Evolutionary conservation across 2,797 vertebrate species (phyloP), one percentile per base, ranked within the genome.

Genomic region (Cetoscarus ocellatus): DNA sequence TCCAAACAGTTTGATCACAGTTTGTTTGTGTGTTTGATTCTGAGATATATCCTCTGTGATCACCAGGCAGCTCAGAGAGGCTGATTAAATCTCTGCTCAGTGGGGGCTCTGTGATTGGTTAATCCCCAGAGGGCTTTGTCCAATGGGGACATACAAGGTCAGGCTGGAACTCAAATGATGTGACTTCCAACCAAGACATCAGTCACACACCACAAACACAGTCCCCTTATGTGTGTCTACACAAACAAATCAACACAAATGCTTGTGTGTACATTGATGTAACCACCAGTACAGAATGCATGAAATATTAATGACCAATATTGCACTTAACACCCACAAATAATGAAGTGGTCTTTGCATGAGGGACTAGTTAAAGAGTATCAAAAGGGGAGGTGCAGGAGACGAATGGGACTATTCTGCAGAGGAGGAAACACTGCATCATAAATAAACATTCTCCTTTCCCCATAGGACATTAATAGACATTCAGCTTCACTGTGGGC

Each of bases 281-380:
- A 83, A 58, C 72, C 76, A 76, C 66, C 34, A 75, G 79, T 78
- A 80, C 76, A 75, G 73, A 73, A 18, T 57, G 39, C 61, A 77
- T 85, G 72, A 86, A 90, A 88, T 75, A 88, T 89, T 89, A 80
- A 91, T 85, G 79, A 76, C 35, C 52, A 71, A 74, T 76, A 71
- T 84, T 44, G 38, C 40, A 66, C 70, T 76, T 67, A 42, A 65
- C 54, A 65, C 61, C 69, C 61, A 66, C 61, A 82, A 62, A 91
- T 77, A 80, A 61, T 64, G 53, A 73, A 82, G 65, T 43, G 34
- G 14, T 67, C 45, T 69, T 55, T 43, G 64, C 70, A 70, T 56
- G 63, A 73, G 71, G 74, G 78, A 74, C 52, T 56, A 42, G 59
- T 49, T 27, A 4, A 14, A 27, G 36, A 55, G 63, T 76, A 75